Percentiles rank a stretch among this genome's conserved stretches.
Evolutionary conservation across 2,888 invertebrate genomes (phyloP).

Genomic region (Liopterus haemorrhoidalis): DNA sequence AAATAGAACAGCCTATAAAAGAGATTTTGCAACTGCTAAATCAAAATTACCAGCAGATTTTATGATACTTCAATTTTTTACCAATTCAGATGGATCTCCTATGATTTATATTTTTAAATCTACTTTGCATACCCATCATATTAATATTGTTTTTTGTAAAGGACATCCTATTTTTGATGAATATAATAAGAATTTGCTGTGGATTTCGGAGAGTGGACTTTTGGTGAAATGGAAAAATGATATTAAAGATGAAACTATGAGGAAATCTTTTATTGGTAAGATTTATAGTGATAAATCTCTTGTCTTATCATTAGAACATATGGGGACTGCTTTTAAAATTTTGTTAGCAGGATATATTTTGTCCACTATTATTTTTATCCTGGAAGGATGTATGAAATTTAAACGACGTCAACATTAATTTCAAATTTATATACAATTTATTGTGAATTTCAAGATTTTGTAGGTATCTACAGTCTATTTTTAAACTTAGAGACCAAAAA

Average conservation of each 20-base stretch:
- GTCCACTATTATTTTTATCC: too few species aligned
- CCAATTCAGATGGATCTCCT: slow-evolving; percentile 6
- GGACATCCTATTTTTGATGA: slow-evolving; percentile 14
- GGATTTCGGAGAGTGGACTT: slow-evolving; percentile 12
- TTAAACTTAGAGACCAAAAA: too few species aligned
- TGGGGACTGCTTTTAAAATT: too few species aligned
- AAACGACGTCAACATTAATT: too few species aligned
- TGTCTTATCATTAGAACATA: too few species aligned
- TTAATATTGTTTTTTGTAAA: slow-evolving; percentile 13
- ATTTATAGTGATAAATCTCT: too few species aligned
- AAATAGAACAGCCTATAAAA: slow-evolving; percentile 16
- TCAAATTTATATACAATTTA: too few species aligned
- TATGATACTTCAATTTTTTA: slow-evolving; percentile 10
- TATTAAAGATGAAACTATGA: slow-evolving; percentile 8
- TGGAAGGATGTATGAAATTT: too few species aligned
- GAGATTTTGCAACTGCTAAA: slow-evolving; percentile 17
- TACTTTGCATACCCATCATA: slow-evolving; percentile 4
- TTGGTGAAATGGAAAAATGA: slow-evolving; percentile 9
- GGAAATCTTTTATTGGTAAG: too few species aligned
- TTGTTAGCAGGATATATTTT: too few species aligned
- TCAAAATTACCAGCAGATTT: slow-evolving; percentile 1
- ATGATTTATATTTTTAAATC: slow-evolving; percentile 13
- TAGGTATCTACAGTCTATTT: too few species aligned
- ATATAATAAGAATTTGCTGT: slow-evolving; percentile 8
- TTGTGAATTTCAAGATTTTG: too few species aligned